These are phyloP conservation scores for Argyrosomus regius DNA, from an alignment of 2,797 vertebrate genomes.

Conservation along the genomic window DNA sequence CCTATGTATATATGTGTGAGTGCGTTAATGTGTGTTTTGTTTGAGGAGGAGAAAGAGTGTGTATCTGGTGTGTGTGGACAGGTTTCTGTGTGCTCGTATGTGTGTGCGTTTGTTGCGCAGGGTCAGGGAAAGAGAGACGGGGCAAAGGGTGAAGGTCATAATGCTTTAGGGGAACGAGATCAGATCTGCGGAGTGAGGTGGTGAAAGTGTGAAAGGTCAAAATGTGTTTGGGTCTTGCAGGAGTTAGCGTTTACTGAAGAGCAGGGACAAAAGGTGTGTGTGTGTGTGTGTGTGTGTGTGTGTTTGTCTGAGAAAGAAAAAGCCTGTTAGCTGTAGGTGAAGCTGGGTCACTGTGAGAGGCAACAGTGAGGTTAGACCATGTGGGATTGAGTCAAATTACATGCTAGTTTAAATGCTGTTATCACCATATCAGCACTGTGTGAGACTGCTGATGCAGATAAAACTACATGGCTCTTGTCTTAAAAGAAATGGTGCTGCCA, in stretches of 20 bases:
- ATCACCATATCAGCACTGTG: constrained; percentile 53
- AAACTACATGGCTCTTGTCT: constrained; percentile 34
- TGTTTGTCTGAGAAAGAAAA: constrained; percentile 20
- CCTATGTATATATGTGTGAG: constrained; percentile 37
- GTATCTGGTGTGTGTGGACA: constrained; percentile 17
- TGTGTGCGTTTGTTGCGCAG: constrained; percentile 7
- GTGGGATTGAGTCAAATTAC: constrained; percentile 47
- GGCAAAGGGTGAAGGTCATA: constrained; percentile 74
- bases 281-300: constrained; percentile 14
- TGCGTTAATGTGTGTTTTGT: constrained; percentile 44
- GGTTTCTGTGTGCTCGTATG: constrained; percentile 26
- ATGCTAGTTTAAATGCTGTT: constrained; percentile 45
- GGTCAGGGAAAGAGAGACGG: constrained; percentile 57
- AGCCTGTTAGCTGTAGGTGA: constrained; percentile 43
- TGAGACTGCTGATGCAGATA: constrained; percentile 55
- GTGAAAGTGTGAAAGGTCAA: constrained; percentile 76
- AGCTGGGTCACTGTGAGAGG: constrained; percentile 56
- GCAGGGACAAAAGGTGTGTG: constrained; percentile 19
- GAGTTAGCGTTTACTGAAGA: constrained; percentile 44
- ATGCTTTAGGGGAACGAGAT: constrained; percentile 75
- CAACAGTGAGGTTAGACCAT: constrained; percentile 48
- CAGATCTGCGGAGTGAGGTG: constrained; percentile 58
- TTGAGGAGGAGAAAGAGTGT: constrained; percentile 22
- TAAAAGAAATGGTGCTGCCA: constrained; percentile 44
- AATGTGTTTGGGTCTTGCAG: constrained; percentile 61